These are phyloP conservation scores for Myiozetetes cayanensis DNA, from an alignment of 2,113 vertebrate genomes.

Conservation along the genomic window DNA sequence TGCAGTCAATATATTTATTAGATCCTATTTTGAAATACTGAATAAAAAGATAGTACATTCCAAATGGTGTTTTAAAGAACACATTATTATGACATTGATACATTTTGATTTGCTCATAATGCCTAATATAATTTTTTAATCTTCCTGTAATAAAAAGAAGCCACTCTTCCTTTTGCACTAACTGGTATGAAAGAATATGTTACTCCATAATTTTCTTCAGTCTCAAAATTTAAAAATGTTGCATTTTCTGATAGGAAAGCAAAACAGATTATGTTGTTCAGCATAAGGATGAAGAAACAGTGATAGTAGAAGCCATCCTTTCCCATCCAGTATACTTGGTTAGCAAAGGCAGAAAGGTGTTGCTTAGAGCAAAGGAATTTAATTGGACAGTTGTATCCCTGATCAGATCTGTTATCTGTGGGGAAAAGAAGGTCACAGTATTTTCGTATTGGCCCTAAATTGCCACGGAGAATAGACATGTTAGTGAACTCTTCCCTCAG, in stretches of 20 bases:
- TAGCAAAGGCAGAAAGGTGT: background rate
- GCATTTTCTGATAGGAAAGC: background rate
- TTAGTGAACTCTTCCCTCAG: background rate
- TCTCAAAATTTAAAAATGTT: background rate
- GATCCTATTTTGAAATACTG: background rate
- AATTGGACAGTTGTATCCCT: background rate
- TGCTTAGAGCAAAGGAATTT: background rate
- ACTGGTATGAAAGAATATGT: background rate
- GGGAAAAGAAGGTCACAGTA: background rate
- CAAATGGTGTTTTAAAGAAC: background rate
- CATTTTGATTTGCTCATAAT: background rate
- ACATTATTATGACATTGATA: background rate
- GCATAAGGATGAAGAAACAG: background rate
- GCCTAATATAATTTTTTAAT: background rate
- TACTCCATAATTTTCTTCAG: background rate
- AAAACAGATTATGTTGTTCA: background rate
- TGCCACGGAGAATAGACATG: background rate
- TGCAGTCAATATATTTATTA: background rate
- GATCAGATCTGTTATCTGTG: background rate
- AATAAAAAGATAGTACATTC: background rate
- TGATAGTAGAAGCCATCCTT: background rate
- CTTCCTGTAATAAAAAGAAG: background rate
- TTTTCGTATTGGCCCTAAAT: background rate
- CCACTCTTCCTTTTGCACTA: background rate
- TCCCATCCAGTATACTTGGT: rapidly evolving